phyloP scores from a whole-genome alignment of 1,140 invertebrate genomes.

The Oryzaephilus surinamensis region DNA sequence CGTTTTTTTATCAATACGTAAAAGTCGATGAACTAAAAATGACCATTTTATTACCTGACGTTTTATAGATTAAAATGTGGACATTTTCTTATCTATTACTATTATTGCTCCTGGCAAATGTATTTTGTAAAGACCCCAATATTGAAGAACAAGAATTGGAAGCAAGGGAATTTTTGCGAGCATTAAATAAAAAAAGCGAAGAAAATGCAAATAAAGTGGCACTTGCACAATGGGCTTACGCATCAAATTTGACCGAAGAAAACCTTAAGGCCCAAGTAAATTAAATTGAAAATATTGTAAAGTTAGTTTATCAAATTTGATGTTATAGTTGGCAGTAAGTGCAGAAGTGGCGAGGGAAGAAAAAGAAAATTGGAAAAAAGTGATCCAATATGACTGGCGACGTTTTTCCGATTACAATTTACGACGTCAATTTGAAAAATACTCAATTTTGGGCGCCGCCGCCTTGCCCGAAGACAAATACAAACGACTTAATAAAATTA shows the following conservation, averaged over 20 bases:
- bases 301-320: not conserved
- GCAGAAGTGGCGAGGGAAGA: constrained; percentile 20
- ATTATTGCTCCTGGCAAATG: no score
- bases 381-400: constrained; percentile 20
- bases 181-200: constrained; percentile 45
- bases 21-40: no score
- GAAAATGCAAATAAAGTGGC: constrained; percentile 44
- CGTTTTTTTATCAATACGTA: no score
- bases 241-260: constrained; percentile 60
- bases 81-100: no score
- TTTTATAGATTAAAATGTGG: no score
- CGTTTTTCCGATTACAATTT: constrained; percentile 17
- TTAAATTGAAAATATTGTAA: not conserved
- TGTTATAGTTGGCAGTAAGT: constrained; percentile 16
- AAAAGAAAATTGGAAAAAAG: constrained; percentile 19
- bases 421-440: constrained; percentile 21
- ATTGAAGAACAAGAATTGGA: constrained; percentile 46
- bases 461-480: constrained; percentile 58
- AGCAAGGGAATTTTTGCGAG: constrained; percentile 47
- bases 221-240: constrained; percentile 56
- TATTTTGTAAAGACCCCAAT: constrained; percentile 35
- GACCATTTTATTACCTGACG: no score
- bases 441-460: constrained; percentile 35
- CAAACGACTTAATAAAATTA: constrained; percentile 48
- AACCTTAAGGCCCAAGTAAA: constrained; percentile 49